Base-by-base conservation (phyloP, 2,797 vertebrate genomes). In the Streptopelia turtur region DNA sequence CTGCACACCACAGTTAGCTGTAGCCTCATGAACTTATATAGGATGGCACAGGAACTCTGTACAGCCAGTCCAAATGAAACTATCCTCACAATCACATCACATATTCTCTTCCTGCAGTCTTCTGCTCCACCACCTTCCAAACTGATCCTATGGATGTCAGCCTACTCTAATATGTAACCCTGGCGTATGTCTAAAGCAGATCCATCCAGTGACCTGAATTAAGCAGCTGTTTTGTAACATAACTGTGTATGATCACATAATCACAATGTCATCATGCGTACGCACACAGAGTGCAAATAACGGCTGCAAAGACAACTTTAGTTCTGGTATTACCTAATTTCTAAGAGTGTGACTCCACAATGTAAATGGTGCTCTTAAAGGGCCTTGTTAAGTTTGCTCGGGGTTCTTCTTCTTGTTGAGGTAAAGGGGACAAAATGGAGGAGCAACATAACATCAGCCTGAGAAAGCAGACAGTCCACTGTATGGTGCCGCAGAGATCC, bases 141-240 rank as follows among this genome's bases (percentile, higher is more conserved):
- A 59, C 0, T 2, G 14, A 64, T 31, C 17, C n/a, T 43, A 30
- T 4, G 18, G 39, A 39, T n/a, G 72, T 3, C 45, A 76, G 50
- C 13, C 8, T 41, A 16, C 60, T 52, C 23, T 11, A 52, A 8
- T 4, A 49, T 0, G 0, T 21, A 68, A 71, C 17, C 35, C n/a
- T 16, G 18, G 30, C 30, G 4, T 2, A 9, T 0, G 8, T 6
- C 57, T 76, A 50, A 55, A 70, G 24, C 20, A 76, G 12, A 6
- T 76, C 33, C 30, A 10, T 5, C 25, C 35, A 52, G 27, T 27
- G 50, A 52, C n/a, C 27, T 47, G n/a, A 84, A 43, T 3, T n/a
- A 56, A 80, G 68, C 64, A 83, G 39, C 56, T 72, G 2, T 4
- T 55, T 53, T 17, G 33, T 22, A 60, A 43, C 30, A 1, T 27